Evolutionary conservation across 2,113 vertebrate species (phyloP).

Genomic region (Bungarus multicinctus): DNA sequence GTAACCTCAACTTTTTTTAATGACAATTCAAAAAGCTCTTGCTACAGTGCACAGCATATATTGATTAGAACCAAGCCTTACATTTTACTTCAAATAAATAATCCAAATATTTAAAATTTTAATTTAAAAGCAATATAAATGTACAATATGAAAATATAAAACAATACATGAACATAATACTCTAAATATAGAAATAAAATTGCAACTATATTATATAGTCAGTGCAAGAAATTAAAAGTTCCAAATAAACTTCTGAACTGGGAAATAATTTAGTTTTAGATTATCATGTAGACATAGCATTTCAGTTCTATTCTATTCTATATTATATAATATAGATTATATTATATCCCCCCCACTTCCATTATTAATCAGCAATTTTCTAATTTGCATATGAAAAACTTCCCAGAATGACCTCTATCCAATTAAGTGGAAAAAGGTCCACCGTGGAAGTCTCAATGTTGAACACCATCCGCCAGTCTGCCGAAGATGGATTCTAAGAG

Average conservation of each 20-base stretch:
- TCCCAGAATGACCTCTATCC: not conserved
- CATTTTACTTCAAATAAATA: constrained; percentile 79
- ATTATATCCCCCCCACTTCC: too few relatives aligned
- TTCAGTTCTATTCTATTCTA: not conserved
- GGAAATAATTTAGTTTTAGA: constrained; percentile 65
- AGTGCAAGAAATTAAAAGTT: constrained; percentile 72
- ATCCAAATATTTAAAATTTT: constrained; percentile 65
- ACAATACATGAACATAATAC: constrained; percentile 74
- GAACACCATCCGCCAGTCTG: not conserved
- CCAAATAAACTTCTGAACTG: constrained; percentile 70
- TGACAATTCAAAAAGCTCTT: constrained; percentile 73
- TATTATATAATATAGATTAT: too few relatives aligned
- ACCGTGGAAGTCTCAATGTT: not conserved
- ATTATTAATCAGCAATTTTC: not conserved
- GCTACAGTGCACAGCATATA: constrained; percentile 74
- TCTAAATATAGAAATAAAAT: constrained; percentile 74
- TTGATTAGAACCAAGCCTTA: constrained; percentile 65
- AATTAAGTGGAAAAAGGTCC: not conserved
- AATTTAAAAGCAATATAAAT: constrained; percentile 78
- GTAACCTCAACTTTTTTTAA: constrained; percentile 70
- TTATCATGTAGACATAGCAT: constrained; percentile 75
- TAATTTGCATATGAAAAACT: not conserved
- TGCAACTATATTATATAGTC: constrained; percentile 68
- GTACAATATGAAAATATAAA: constrained; percentile 76
- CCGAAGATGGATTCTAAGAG: not conserved